Evolutionary conservation across 2,797 vertebrate species (phyloP), one percentile per base, ranked within the genome.

Genomic region (Melopsittacus undulatus): DNA sequence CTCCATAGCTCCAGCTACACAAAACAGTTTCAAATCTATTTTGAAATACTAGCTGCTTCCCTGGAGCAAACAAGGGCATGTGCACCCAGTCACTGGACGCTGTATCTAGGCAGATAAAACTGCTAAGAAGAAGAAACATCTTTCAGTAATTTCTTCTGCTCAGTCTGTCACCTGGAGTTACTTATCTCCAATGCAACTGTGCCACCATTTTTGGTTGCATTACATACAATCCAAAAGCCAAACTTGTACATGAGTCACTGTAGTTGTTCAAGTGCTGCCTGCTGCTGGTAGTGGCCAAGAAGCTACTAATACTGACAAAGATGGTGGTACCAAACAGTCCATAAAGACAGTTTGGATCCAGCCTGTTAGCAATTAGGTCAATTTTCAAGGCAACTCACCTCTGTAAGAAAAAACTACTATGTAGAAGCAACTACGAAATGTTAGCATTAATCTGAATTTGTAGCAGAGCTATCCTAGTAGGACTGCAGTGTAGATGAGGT

Each of bases 201-300:
- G 22, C 40, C 13, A 48, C 48, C 32, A 9, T 46, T 82, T 75
- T 27, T 67, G 22, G n/a, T 36, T 56, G 10, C 24, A 22, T 14
- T 45, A 30, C 46, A 42, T 0, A 18, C 10, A 73, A n/a, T 40
- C 74, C 77, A 46, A 38, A 15, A 23, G 69, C 16, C 48, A 75
- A 66, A 79, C 24, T 7, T 57, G 66, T 69, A n/a, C 0, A 13
- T 2, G 2, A 73, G 30, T 34, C 0, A 0, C 0, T 52, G 66
- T 59, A 75, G 78, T 52, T 81, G 45, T 21, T 52, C 16, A 40
- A 26, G 42, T 5, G 17, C 46, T 76, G 64, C 34, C 72, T 32
- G 43, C 9, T 79, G 70, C 57, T 43, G 29, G 38, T 8, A 49
- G 67, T 3, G 38, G 72, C 49, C 62, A 20, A 89, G 36, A 21